These are phyloP conservation scores for Phthorimaea operculella DNA, from an alignment of 1,140 invertebrate species.

Conservation along the genomic window DNA sequence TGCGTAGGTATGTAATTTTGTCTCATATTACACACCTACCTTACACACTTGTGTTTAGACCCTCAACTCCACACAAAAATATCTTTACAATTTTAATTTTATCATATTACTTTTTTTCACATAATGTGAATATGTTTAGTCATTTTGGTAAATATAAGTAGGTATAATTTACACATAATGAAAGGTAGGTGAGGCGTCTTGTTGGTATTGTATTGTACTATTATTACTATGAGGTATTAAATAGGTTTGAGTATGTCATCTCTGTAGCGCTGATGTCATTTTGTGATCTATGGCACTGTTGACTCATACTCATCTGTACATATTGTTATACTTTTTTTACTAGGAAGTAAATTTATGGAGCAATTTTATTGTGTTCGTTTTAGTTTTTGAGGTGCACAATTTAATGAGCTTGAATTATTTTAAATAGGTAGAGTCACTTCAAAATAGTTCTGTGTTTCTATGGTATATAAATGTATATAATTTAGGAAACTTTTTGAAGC, in stretches of 20 bases:
- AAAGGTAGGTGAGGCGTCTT: background rate
- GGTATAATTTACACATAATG: background rate
- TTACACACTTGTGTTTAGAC: background rate
- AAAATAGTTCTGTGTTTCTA: too few species aligned
- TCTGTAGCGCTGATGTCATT: background rate
- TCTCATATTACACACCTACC: conserved; percentile 25
- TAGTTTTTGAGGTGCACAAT: background rate
- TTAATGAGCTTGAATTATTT: background rate
- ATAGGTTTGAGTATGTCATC: background rate
- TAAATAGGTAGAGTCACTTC: too few species aligned
- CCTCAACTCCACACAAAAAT: too few species aligned
- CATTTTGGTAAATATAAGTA: background rate
- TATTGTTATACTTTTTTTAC: background rate
- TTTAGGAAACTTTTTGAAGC: too few species aligned
- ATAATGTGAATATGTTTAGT: background rate
- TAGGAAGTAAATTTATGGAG: conserved; percentile 2
- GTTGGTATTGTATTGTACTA: background rate
- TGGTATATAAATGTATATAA: too few species aligned
- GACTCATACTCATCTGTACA: background rate
- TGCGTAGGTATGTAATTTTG: conserved; percentile 24
- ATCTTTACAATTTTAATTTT: too few species aligned
- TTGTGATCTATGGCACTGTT: background rate
- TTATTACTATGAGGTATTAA: too few species aligned
- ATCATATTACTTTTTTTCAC: too few species aligned
- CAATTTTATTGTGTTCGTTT: conserved; percentile 14